Conservation (phyloP, 1,140 invertebrate species). For the Pararge aegeria region DNA sequence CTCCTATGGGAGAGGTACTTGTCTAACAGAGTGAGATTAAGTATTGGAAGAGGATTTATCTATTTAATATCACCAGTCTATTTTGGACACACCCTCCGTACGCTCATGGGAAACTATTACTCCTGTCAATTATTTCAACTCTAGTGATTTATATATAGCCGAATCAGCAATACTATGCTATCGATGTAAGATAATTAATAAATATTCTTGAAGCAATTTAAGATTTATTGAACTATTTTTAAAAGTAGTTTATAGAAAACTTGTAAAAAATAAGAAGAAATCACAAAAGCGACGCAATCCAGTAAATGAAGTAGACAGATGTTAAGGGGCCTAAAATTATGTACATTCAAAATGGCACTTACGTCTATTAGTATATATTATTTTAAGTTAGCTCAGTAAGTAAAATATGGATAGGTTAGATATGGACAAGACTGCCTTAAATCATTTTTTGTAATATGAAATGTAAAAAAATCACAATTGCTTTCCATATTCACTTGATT, state of each 20-base stretch:
- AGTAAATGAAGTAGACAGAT: conserved; percentile 15
- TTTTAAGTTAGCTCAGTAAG: conserved; percentile 4
- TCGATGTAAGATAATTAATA: conserved; percentile 13
- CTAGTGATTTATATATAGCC: too few species aligned
- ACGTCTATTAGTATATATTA: conserved; percentile 19
- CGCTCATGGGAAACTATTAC: too few species aligned
- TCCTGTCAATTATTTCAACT: too few species aligned
- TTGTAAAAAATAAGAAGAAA: not conserved
- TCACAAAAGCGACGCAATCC: conserved; percentile 1
- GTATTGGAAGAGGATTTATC: too few species aligned
- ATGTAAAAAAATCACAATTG: too few species aligned
- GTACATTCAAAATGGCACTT: conserved; percentile 48
- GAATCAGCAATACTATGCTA: not conserved
- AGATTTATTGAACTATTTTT: conserved; percentile 7
- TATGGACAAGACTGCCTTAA: not conserved
- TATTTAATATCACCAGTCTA: too few species aligned
- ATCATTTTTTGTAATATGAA: too few species aligned
- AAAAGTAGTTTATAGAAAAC: not conserved
- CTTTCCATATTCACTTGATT: too few species aligned
- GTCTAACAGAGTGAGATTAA: too few species aligned
- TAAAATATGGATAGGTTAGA: not conserved
- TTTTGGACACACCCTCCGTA: too few species aligned
- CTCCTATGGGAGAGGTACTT: too few species aligned
- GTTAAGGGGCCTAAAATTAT: conserved; percentile 44
- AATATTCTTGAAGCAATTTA: conserved; percentile 30